Conservation (phyloP, 2,888 invertebrate species). For the Didymodactylos carnosus region DNA sequence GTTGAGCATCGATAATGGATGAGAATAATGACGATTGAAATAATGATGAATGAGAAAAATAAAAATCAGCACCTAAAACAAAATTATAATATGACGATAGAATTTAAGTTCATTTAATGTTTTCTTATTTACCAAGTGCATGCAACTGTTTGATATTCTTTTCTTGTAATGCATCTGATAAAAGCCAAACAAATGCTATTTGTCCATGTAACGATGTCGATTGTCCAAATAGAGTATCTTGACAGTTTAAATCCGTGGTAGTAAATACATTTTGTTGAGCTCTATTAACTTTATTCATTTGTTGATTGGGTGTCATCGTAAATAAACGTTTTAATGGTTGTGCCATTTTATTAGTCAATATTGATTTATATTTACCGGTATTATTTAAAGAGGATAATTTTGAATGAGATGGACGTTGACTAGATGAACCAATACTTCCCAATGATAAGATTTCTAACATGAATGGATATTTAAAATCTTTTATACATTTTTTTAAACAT, state of each 20-base stretch:
- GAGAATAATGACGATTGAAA: background rate
- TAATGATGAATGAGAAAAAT: too few relatives aligned
- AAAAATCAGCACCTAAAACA: background rate
- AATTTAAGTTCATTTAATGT: background rate
- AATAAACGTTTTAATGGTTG: background rate
- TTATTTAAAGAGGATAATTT: background rate
- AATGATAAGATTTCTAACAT: background rate
- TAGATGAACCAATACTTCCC: background rate
- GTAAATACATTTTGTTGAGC: too few relatives aligned
- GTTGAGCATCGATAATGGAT: background rate
- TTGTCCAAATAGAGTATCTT: background rate
- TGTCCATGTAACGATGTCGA: background rate
- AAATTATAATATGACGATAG: background rate
- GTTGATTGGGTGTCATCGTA: background rate
- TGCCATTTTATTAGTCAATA: background rate
- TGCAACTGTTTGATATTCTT: background rate
- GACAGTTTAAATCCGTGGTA: background rate
- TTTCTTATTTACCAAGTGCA: background rate
- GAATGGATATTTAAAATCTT: background rate
- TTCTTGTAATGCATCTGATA: background rate
- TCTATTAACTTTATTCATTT: background rate
- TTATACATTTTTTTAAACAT: conserved; percentile 7
- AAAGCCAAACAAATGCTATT: background rate
- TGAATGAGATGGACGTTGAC: background rate
- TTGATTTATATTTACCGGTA: background rate